phyloP scores from a whole-genome alignment of 2,113 vertebrate species.

The Protomyctophum bolini region DNA sequence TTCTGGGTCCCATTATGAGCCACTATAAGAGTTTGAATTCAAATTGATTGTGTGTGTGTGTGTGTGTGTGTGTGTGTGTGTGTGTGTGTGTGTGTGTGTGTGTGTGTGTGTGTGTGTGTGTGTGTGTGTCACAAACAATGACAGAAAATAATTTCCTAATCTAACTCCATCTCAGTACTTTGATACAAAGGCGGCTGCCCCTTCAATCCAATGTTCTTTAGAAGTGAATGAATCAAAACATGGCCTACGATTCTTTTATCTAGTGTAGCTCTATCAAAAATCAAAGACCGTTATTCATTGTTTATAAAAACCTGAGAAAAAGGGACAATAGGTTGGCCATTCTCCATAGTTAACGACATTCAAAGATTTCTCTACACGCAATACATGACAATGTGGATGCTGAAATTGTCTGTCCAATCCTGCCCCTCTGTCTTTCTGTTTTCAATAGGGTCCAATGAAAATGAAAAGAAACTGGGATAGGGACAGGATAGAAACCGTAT shows the following conservation, averaged over 20 bases:
- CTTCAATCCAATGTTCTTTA: not conserved
- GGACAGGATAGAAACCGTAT: too few species aligned
- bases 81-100: not conserved
- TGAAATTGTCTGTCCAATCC: too few species aligned
- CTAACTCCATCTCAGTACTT: not conserved
- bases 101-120: not conserved
- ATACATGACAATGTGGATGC: not conserved
- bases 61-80: constrained; percentile 12
- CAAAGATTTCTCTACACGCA: not conserved
- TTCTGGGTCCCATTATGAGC: not conserved
- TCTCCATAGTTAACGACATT: not conserved
- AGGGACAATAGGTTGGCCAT: not conserved
- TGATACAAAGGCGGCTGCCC: constrained; percentile 2
- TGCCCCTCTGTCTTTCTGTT: too few species aligned
- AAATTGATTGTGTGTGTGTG: not conserved
- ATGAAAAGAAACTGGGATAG: too few species aligned
- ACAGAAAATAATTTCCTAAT: not conserved
- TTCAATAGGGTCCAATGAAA: too few species aligned
- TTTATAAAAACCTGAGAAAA: not conserved
- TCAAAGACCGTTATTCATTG: not conserved
- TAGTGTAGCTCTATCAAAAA: not conserved
- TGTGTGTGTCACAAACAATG: not conserved
- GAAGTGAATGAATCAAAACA: not conserved
- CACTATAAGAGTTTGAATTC: not conserved
- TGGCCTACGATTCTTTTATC: not conserved